Conservation (phyloP, 2,113 vertebrate species). For the Actenoides hombroni region DNA sequence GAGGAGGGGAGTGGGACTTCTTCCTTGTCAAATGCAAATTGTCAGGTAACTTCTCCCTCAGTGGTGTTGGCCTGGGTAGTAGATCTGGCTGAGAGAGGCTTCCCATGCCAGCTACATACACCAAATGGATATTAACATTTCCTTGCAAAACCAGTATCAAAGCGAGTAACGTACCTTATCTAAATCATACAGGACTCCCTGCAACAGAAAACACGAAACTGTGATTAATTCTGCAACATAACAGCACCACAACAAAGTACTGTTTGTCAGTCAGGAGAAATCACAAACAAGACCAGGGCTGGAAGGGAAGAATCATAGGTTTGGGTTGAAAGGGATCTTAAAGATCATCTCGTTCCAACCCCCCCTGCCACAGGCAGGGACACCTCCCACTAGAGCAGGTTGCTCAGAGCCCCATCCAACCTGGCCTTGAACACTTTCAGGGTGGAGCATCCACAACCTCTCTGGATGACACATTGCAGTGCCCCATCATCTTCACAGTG, state of each 20-base stretch:
- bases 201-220: conserved; percentile 45
- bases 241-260: background rate
- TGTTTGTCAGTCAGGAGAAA: background rate
- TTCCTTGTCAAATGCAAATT: background rate
- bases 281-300: background rate
- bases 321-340: background rate
- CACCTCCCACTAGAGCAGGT: background rate
- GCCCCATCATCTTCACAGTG: background rate
- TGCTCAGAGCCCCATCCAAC: background rate
- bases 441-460: background rate
- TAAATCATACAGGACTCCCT: conserved; percentile 96
- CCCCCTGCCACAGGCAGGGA: background rate
- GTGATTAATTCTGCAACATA: conserved; percentile 19
- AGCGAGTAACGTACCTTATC: conserved; percentile 87
- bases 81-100: background rate
- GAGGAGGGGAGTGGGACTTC: background rate
- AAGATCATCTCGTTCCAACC: background rate
- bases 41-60: background rate
- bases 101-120: background rate
- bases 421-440: background rate
- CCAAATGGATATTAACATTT: fast-evolving
- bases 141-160: background rate
- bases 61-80: background rate
- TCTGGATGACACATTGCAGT: background rate
- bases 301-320: background rate